These are phyloP conservation scores for Bradypodion pumilum DNA, from an alignment of 2,797 vertebrate species.

Conservation along the genomic window DNA sequence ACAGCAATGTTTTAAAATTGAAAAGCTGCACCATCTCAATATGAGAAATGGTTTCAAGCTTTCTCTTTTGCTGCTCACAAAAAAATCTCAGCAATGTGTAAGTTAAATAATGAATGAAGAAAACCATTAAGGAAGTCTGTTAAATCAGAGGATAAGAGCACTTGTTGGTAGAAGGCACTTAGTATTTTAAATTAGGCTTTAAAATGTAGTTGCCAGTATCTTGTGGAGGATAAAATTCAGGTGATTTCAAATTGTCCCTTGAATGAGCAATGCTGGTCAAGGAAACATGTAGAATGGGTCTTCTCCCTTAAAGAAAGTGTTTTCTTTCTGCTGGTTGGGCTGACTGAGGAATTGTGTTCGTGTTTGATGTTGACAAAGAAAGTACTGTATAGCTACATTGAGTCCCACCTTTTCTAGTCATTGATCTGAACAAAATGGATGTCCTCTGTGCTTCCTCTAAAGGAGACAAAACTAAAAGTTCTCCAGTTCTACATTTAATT, in stretches of 20 bases:
- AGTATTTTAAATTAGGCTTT: background rate
- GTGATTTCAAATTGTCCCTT: too few relatives aligned
- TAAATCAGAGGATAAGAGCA: background rate
- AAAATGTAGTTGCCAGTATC: too few relatives aligned
- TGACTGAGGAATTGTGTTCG: background rate
- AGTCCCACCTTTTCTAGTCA: background rate
- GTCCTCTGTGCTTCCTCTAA: background rate
- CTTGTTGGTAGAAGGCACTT: background rate
- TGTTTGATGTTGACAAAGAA: too few relatives aligned
- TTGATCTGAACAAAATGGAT: background rate
- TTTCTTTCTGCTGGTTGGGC: background rate
- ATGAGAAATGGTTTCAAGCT: constrained; percentile 32
- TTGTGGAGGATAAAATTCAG: too few relatives aligned
- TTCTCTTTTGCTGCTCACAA: constrained; percentile 29
- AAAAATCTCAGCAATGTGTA: constrained; percentile 5
- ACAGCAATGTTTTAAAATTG: background rate
- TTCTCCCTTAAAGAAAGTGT: too few relatives aligned
- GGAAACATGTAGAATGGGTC: too few relatives aligned
- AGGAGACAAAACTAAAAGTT: background rate
- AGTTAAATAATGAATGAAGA: constrained; percentile 24
- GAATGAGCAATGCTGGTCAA: too few relatives aligned
- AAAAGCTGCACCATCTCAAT: background rate
- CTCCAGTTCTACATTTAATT: background rate
- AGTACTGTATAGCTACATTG: background rate
- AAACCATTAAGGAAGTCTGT: background rate